Conservation (phyloP, 1,140 invertebrate genomes). For the Protaetia brevitarsis region DNA sequence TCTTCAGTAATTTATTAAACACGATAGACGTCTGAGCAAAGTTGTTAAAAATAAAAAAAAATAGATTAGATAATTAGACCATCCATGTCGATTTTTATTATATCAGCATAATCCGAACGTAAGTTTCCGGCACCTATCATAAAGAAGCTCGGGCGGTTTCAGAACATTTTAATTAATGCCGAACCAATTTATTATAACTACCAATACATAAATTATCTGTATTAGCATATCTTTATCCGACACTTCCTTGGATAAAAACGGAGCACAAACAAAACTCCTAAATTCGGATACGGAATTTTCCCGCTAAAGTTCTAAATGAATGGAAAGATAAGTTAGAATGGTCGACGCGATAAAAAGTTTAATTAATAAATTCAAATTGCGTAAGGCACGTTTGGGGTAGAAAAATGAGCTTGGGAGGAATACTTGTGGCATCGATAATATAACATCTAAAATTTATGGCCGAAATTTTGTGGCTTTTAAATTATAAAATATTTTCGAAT, state of each 20-base stretch:
- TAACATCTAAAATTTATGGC: too few relatives aligned
- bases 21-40: too few relatives aligned
- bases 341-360: slow-evolving; percentile 1
- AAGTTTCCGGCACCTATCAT: too few relatives aligned
- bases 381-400: neutral
- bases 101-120: too few relatives aligned
- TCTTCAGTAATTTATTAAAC: too few relatives aligned
- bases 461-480: too few relatives aligned
- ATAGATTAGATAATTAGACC: too few relatives aligned
- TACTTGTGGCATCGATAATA: neutral
- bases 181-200: neutral
- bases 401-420: neutral
- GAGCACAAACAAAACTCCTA: neutral
- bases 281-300: neutral
- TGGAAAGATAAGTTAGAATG: neutral
- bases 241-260: neutral
- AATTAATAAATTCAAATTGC: neutral
- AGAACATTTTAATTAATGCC: too few relatives aligned
- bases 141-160: too few relatives aligned
- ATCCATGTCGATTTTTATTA: too few relatives aligned
- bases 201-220: neutral
- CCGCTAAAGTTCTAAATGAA: neutral
- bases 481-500: too few relatives aligned
- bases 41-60: too few relatives aligned
- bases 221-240: slow-evolving; percentile 1